A percentile compares a stretch with the other conserved stretches of the same genome.
Conservation (phyloP, 2,113 vertebrate genomes). For the Chloropsis cyanopogon region DNA sequence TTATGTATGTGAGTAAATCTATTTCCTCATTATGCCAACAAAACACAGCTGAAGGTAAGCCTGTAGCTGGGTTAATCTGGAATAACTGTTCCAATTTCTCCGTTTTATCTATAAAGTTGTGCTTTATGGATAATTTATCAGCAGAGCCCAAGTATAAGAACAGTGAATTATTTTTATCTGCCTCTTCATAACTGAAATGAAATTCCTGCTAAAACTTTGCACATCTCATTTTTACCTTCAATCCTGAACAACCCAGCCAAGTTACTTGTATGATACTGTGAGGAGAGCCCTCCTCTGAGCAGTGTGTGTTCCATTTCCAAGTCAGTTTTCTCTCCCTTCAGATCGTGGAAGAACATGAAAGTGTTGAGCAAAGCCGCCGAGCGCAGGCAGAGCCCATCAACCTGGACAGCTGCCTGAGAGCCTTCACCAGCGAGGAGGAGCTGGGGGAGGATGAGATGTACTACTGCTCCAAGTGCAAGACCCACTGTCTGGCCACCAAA, state of each 20-base stretch:
- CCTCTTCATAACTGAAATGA: not conserved
- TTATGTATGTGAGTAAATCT: not conserved
- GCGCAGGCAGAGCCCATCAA: constrained; percentile 97
- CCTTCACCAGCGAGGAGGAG: constrained; percentile 96
- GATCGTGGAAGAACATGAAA: constrained; percentile 94
- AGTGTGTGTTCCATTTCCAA: not conserved
- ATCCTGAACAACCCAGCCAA: not conserved
- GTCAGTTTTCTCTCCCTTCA: constrained; percentile 41
- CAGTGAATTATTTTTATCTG: not conserved
- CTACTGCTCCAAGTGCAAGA: constrained; percentile 98
- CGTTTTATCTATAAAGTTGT: not conserved
- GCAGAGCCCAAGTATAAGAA: not conserved
- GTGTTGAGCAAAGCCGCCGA: constrained; percentile 90
- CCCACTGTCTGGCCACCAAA: constrained; percentile 94
- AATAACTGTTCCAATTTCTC: not conserved
- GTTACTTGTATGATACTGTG: not conserved
- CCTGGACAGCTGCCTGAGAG: constrained; percentile 92
- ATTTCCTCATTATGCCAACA: not conserved
- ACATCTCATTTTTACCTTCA: not conserved
- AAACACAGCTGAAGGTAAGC: not conserved
- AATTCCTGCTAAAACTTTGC: not conserved
- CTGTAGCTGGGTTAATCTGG: not conserved
- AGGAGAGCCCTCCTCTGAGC: not conserved
- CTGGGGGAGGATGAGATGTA: constrained; percentile 97
- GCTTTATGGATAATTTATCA: not conserved